phyloP scores from a whole-genome alignment of 2,888 invertebrate species.

The Campaea margaritaria region DNA sequence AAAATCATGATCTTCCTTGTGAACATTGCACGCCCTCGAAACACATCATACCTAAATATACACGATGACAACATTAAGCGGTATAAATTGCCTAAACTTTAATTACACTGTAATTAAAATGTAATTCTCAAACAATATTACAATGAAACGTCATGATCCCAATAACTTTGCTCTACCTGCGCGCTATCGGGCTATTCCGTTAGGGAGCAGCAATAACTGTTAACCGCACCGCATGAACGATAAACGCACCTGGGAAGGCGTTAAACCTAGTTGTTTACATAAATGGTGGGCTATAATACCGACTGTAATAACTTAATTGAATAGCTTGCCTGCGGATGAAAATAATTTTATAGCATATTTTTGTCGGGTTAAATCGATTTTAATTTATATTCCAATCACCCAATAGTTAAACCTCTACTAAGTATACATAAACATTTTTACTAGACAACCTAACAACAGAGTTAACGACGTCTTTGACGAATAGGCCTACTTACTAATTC shows the following conservation, averaged over 20 bases:
- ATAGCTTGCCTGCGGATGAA: neutral
- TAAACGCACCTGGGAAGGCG: conserved; percentile 31
- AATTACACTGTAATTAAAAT: conserved; percentile 17
- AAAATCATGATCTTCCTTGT: conserved; percentile 26
- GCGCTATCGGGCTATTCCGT: conserved; percentile 36
- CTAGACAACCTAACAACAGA: neutral
- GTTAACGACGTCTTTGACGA: conserved; percentile 6
- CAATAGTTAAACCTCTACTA: neutral
- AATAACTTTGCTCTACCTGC: conserved; percentile 3
- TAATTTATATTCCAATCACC: neutral
- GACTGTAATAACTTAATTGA: conserved; percentile 8
- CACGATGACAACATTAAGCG: conserved; percentile 35
- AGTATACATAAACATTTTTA: neutral
- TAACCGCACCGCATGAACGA: conserved; percentile 36
- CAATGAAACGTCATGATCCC: neutral
- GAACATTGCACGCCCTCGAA: conserved; percentile 23
- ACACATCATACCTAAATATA: conserved; percentile 43
- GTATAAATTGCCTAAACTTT: neutral
- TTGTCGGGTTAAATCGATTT: neutral
- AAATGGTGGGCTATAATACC: conserved; percentile 1
- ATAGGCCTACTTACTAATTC: conserved; percentile 88
- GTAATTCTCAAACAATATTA: conserved; percentile 3
- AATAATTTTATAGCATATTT: neutral
- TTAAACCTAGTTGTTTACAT: conserved; percentile 14
- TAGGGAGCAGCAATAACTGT: conserved; percentile 42